Percentiles rank a stretch among this genome's conserved stretches.
phyloP scores from a whole-genome alignment of 2,113 vertebrate genomes.

The Charina bottae region DNA sequence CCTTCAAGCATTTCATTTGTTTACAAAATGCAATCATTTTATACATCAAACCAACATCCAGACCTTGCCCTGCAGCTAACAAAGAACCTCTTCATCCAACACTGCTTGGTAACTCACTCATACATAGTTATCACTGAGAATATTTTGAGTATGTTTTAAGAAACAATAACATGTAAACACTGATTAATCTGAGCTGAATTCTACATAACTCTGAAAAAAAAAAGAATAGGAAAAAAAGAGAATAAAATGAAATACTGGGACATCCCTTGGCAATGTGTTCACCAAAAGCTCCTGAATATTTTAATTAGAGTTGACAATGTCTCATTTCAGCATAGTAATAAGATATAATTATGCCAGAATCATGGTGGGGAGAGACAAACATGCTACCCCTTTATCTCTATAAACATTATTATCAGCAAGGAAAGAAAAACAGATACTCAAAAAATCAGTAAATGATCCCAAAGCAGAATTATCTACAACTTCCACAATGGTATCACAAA shows the following conservation, averaged over 20 bases:
- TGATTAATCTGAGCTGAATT: constrained; percentile 17
- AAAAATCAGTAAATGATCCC: not conserved
- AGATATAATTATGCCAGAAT: not conserved
- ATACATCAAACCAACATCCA: not conserved
- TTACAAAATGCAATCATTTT: not conserved
- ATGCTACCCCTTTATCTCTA: not conserved
- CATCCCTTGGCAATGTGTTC: not conserved
- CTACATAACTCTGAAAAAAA: not conserved
- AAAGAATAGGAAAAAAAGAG: not conserved
- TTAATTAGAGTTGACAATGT: not conserved
- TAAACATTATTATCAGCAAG: not conserved
- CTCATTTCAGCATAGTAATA: not conserved
- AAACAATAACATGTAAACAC: not conserved
- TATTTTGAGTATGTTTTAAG: constrained; percentile 24
- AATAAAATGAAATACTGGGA: not conserved
- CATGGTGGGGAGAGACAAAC: no score
- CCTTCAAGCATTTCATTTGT: accelerated
- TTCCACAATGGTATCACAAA: not conserved
- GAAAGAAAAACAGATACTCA: not conserved
- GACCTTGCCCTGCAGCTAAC: not conserved
- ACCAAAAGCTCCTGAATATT: not conserved
- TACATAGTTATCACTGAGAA: not conserved
- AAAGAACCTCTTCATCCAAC: not conserved
- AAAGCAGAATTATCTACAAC: not conserved
- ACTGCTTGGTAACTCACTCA: not conserved